Evolutionary conservation across 2,888 invertebrate species (phyloP), one percentile per base, ranked within the genome.

Genomic region (Lissocephala sabroskyi): DNA sequence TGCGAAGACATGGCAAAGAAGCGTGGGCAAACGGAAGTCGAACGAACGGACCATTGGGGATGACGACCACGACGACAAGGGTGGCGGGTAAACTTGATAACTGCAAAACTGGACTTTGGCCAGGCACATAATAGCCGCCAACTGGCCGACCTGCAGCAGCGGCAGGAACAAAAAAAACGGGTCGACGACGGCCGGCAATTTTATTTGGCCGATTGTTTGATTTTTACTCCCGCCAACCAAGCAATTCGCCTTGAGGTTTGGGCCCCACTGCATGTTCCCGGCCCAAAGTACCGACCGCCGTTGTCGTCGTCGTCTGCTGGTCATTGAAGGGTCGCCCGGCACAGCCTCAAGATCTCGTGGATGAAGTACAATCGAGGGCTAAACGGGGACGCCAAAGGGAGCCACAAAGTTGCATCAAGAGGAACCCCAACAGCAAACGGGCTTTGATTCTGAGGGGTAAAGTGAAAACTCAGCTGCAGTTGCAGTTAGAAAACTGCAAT

Each of bases 1-100:
- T 64, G 79, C 68, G 77, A 77, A 77, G 77, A 77, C 68, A 77
- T 77, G 67, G 60, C 75, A 74, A 70, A 79, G 63, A 71, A 77
- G 58, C 75, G 49, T 71, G 75, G 75, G 66, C 59, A 45, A 53
- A 42, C 66, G 67, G 68, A 75, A 63, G 67, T 56, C 40, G 19
- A 37, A 37, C 49, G 44, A 29, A 37, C 49, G 44, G 33, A 30
- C 41, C 19, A 11, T 46, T 19, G 33, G 9, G 17, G 16, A 28
- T 17, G 29, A 17, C 16, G 41, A 6, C 5, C 30, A 30, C 11
- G 36, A 19, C 14, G 32, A 51, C 57, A 49, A 47, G 53, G 54
- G 52, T 56, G 35, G 26, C 51, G 70, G 57, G 49, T 58, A 62
- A 63, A 75, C 65, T 74, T 67, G 76, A 71, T 63, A 66, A 65